Base-by-base conservation (phyloP, 2,113 vertebrate species). In the Sclerurus mexicanus region DNA sequence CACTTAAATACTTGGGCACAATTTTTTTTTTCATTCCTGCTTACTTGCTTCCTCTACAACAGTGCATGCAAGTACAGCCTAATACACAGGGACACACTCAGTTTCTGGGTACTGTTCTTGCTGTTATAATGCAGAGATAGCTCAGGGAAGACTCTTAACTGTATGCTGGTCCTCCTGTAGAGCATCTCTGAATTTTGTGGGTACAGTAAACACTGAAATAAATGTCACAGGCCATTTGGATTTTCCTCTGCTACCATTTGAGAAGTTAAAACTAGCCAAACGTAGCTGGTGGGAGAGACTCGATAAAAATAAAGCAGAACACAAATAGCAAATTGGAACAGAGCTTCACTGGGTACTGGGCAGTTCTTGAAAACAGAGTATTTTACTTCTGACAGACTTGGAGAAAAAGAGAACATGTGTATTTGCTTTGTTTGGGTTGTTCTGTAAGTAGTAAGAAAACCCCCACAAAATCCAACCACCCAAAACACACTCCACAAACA, bases 51-150 rank as follows among this genome's bases (percentile, higher is more conserved):
- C n/a, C 42, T 50, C 39, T 56, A 1, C 44, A 53, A 27, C 49
- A 72, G 7, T 3, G 1, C 2, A 7, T 4, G 3, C 22, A 59
- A 44, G 27, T 22, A 22, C 0, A 88, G 25, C 10, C 23, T 27
- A 58, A 58, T 3, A 28, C 22, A 31, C 5, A 69, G n/a, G 14
- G 27, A 21, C 16, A 55, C n/a, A 11, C 20, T 75, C 60, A 6
- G 7, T 6, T 60, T 10, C 35, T 64, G 10, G 2, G 16, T 5
- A 16, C 7, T 30, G 40, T 12, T 40, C 27, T 50, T 47, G 25
- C 17, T 47, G 4, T 40, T 71, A 31, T 3, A 16, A 16, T 4
- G 7, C 58, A 68, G 19, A 56, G 12, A 52, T 0, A 28, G 27
- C 31, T 49, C 25, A 13, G 55, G 0, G 22, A 74, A 73, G 46